Evolutionary conservation across 2,888 invertebrate genomes (phyloP), one percentile per base, ranked within the genome.

Genomic region (Machimus rusticus): DNA sequence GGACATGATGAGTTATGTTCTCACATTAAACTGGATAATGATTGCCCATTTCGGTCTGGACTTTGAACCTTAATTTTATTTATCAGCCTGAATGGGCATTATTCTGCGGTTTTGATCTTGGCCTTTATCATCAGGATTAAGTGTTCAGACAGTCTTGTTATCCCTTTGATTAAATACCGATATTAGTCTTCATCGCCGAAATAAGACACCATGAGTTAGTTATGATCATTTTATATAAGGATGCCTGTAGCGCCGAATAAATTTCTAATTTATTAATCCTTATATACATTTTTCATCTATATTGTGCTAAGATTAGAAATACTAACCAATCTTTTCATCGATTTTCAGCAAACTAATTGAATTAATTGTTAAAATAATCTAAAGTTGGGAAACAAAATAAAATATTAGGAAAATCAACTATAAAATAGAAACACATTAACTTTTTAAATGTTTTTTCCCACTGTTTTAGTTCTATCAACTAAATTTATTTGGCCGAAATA

Each of bases 11-110:
- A 88, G 77, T 87, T 86, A 88, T 88, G 87, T 81, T 87, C 86
- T 86, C 82, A 74, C 84, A 88, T 88, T 88, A 86, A 87, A 86
- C 86, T 87, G 88, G 88, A 87, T 88, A 88, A 88, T 88, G 88
- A 87, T 87, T 81, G 77, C 81, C 88, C 81, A 88, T 88, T 87
- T 86, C 66, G 66, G 79, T 88, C 74, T 81, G 66, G 88, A 87
- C 87, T 77, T 76, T 86, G 85, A 74, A 85, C 74, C 85, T 74
- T 74, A 85, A 85, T 85, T 85, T 85, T 85, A 85, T 85, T 85
- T 85, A 85, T 85, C 85, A 74, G 46, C 74, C 74, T 43, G 74
- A 85, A 74, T 74, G 85, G 74, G 74, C 31, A 85, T 46, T 37
- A 46, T 46, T 74, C 37, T 85, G 85, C 31, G 85, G 85, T 85